These are phyloP conservation scores for Eilema caniola DNA, from an alignment of 2,888 invertebrate species.

Conservation along the genomic window DNA sequence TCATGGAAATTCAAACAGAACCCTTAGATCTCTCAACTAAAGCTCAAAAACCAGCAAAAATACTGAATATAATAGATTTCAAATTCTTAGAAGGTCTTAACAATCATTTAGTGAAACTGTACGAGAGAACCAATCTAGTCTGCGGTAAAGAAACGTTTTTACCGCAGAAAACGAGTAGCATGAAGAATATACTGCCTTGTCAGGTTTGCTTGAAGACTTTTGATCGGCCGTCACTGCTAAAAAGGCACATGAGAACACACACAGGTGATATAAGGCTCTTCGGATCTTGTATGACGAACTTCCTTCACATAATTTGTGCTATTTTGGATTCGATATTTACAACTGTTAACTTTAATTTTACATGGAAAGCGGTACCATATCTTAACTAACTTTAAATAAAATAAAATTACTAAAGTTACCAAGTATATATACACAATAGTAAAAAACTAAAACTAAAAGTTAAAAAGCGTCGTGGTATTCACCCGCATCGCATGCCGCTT, in stretches of 20 bases:
- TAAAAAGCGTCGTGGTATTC: too few relatives aligned
- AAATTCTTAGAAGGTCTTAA: slow-evolving; percentile 79
- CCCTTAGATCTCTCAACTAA: slow-evolving; percentile 78
- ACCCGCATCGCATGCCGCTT: too few relatives aligned
- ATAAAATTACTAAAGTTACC: too few relatives aligned
- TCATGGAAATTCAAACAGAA: slow-evolving; percentile 75
- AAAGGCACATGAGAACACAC: slow-evolving; percentile 90
- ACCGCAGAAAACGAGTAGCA: slow-evolving; percentile 46
- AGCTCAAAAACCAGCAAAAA: slow-evolving; percentile 55
- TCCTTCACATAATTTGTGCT: background rate
- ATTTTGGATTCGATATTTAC: too few relatives aligned
- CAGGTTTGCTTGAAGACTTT: slow-evolving; percentile 90
- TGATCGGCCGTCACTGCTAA: slow-evolving; percentile 89
- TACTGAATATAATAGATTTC: slow-evolving; percentile 72
- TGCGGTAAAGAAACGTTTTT: slow-evolving; percentile 53
- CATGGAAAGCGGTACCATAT: too few relatives aligned
- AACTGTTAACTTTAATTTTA: background rate
- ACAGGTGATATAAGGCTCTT: slow-evolving; percentile 80
- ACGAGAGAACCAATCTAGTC: slow-evolving; percentile 71
- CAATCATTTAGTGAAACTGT: slow-evolving; percentile 74
- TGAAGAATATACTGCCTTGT: slow-evolving; percentile 83
- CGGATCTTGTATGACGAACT: background rate
- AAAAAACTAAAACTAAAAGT: too few relatives aligned
- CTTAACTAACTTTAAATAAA: too few relatives aligned
- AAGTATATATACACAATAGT: too few relatives aligned